These are phyloP conservation scores for Halcyon malimbica DNA, from an alignment of 2,113 vertebrate genomes.

Conservation along the genomic window DNA sequence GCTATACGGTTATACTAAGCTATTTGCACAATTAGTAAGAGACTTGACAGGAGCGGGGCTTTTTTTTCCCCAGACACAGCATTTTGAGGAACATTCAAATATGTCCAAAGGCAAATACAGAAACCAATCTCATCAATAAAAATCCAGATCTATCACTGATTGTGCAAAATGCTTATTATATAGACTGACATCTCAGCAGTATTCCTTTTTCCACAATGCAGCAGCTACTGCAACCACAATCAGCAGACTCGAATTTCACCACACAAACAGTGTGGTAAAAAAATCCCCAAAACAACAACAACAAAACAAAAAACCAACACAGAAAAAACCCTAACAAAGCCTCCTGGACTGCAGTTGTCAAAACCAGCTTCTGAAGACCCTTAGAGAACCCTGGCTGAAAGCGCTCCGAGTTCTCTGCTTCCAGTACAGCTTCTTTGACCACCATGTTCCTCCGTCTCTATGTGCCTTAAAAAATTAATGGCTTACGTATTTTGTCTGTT, in stretches of 20 bases:
- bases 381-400: neutral
- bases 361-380: neutral
- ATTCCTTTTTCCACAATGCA: neutral
- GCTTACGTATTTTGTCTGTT: neutral
- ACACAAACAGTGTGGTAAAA: neutral
- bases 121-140: neutral
- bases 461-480: neutral
- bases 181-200: neutral
- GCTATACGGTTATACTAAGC: neutral
- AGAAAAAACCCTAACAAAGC: neutral
- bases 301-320: no score
- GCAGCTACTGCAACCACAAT: neutral
- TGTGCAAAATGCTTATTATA: neutral
- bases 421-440: neutral
- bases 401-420: neutral
- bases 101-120: neutral
- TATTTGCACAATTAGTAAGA: neutral
- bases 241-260: neutral
- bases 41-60: neutral
- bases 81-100: neutral
- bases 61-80: neutral
- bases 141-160: neutral
- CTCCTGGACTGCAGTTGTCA: neutral
- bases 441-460: neutral
- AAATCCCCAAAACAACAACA: no score